Percentiles rank a stretch among this genome's conserved stretches.
These are phyloP conservation scores for Zonitis immaculata DNA, from an alignment of 2,888 invertebrate genomes.

Conservation along the genomic window DNA sequence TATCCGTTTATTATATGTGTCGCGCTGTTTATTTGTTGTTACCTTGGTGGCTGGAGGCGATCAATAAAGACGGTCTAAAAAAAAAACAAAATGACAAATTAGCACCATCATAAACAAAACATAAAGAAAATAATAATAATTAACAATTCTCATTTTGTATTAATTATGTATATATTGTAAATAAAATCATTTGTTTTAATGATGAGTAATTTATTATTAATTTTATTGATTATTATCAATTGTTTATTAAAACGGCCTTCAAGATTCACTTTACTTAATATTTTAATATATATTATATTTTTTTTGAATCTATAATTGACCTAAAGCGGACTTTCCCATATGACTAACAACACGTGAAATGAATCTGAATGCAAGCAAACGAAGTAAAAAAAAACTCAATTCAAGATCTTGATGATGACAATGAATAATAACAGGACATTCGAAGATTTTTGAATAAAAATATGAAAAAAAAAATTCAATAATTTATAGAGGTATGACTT, in stretches of 20 bases:
- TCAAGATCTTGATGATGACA: too few relatives aligned
- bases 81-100: neutral
- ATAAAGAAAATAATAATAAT: too few relatives aligned
- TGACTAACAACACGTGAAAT: conserved; percentile 12
- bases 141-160: too few relatives aligned
- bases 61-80: neutral
- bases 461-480: too few relatives aligned
- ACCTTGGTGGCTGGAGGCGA: neutral
- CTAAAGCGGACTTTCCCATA: conserved; percentile 17
- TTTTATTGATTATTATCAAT: neutral
- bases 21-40: neutral
- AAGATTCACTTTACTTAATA: too few relatives aligned
- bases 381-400: neutral
- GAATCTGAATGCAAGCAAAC: conserved; percentile 6
- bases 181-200: neutral
- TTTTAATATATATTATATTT: neutral
- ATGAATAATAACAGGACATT: neutral
- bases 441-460: too few relatives aligned
- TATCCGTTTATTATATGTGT: too few relatives aligned
- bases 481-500: too few relatives aligned
- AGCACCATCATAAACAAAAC: neutral
- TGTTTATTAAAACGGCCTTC: neutral
- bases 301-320: conserved; percentile 8
- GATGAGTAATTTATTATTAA: too few relatives aligned
- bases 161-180: too few relatives aligned